phyloP scores from a whole-genome alignment of 2,888 invertebrate genomes.

The Ophioninae sp. region DNA sequence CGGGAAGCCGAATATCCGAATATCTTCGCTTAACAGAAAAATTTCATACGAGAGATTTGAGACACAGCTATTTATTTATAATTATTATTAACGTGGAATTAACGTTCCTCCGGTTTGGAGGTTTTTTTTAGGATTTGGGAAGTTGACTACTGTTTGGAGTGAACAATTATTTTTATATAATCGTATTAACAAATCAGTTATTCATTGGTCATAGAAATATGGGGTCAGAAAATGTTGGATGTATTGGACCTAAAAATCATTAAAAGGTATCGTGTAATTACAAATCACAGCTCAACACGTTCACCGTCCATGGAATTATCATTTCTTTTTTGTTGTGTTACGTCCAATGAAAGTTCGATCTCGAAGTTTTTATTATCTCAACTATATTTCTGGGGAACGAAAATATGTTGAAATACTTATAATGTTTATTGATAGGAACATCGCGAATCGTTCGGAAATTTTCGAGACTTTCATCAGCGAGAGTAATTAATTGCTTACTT shows the following conservation, averaged over 20 bases:
- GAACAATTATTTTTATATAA: background rate
- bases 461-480: too few relatives aligned
- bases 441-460: too few relatives aligned
- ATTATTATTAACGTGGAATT: background rate
- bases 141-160: background rate
- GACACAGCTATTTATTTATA: conserved; percentile 13
- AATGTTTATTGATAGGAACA: too few relatives aligned
- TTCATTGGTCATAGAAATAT: background rate
- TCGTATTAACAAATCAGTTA: background rate
- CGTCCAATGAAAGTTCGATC: background rate
- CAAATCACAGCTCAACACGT: background rate
- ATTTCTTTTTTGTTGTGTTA: background rate
- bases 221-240: background rate
- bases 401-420: too few relatives aligned
- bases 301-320: background rate
- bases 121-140: background rate
- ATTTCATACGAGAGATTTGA: conserved; percentile 33
- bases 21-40: conserved; percentile 57
- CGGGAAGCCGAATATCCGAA: conserved; percentile 57
- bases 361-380: background rate
- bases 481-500: too few relatives aligned
- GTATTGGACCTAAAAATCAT: background rate
- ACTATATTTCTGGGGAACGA: too few relatives aligned
- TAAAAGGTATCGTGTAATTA: background rate
- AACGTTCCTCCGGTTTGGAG: background rate